These are phyloP conservation scores for Abramis brama DNA, from an alignment of 2,113 vertebrate genomes.

Conservation along the genomic window DNA sequence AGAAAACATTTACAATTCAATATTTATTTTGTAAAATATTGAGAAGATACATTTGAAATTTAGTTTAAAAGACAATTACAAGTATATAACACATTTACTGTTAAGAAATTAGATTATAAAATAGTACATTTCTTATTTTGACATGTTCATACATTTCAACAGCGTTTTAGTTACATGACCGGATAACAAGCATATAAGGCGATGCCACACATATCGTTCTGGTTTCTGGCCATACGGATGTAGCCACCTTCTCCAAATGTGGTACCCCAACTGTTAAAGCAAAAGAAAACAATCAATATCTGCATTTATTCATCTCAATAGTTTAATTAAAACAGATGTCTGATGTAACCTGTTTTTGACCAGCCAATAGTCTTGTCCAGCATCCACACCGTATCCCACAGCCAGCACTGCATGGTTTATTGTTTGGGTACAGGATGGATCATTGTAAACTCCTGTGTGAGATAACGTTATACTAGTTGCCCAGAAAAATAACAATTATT, in stretches of 20 bases:
- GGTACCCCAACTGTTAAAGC: slow-evolving; percentile 72
- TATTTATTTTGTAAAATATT: slow-evolving; percentile 1
- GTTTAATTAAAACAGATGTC: not conserved
- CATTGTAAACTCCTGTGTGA: slow-evolving; percentile 84
- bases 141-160: not conserved
- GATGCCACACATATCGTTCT: slow-evolving; percentile 78
- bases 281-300: not conserved
- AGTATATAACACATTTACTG: not conserved
- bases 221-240: slow-evolving; percentile 77
- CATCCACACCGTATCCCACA: slow-evolving; percentile 83
- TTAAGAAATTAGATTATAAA: not conserved
- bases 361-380: slow-evolving; percentile 88
- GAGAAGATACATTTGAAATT: too few species aligned
- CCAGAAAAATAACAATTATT: not conserved
- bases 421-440: slow-evolving; percentile 72
- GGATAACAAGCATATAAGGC: slow-evolving; percentile 69
- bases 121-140: not conserved
- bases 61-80: not conserved
- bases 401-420: slow-evolving; percentile 85
- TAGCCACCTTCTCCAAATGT: slow-evolving; percentile 75
- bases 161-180: slow-evolving; percentile 58
- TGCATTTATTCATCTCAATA: not conserved
- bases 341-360: slow-evolving; percentile 90
- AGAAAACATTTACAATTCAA: not conserved
- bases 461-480: not conserved